phyloP scores from a whole-genome alignment of 2,888 invertebrate genomes.

The Meganola albula region DNA sequence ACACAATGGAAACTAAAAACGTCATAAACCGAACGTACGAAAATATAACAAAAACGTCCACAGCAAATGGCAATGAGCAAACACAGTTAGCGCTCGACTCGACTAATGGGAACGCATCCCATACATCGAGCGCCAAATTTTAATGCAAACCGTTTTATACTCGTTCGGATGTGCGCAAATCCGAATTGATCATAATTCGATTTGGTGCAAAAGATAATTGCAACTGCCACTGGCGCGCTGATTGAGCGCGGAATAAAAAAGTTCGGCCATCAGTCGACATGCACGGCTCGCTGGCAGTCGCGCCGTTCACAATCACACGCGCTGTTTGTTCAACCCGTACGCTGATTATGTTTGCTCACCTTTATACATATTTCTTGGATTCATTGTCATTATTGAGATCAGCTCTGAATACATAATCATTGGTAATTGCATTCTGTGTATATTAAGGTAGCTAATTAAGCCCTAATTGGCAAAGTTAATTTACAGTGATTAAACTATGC shows the following conservation, averaged over 20 bases:
- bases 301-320: slow-evolving; percentile 62
- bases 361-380: slow-evolving; percentile 50
- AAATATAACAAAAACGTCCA: slow-evolving; percentile 52
- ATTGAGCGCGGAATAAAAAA: slow-evolving; percentile 70
- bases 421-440: slow-evolving; percentile 6
- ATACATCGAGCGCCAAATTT: slow-evolving; percentile 74
- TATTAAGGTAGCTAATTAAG: slow-evolving; percentile 1
- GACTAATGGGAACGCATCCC: slow-evolving; percentile 74
- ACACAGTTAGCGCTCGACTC: slow-evolving; percentile 60
- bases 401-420: slow-evolving; percentile 22
- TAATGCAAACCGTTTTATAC: slow-evolving; percentile 78
- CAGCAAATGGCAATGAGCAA: slow-evolving; percentile 45
- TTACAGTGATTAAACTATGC: no score
- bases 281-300: slow-evolving; percentile 31
- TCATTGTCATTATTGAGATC: slow-evolving; percentile 21
- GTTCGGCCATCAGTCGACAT: slow-evolving; percentile 30
- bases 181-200: slow-evolving; percentile 79
- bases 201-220: slow-evolving; percentile 75
- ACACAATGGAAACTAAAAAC: slow-evolving; percentile 35
- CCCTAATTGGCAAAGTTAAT: slow-evolving; percentile 11
- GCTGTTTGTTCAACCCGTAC: slow-evolving; percentile 59
- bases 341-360: slow-evolving; percentile 69
- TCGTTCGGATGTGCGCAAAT: slow-evolving; percentile 75
- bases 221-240: slow-evolving; percentile 76
- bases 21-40: slow-evolving; percentile 41